Percentiles rank a stretch among this genome's conserved stretches.
Conservation (phyloP, 92 coral and sea anemone genomes). For the Actinostola sp. region DNA sequence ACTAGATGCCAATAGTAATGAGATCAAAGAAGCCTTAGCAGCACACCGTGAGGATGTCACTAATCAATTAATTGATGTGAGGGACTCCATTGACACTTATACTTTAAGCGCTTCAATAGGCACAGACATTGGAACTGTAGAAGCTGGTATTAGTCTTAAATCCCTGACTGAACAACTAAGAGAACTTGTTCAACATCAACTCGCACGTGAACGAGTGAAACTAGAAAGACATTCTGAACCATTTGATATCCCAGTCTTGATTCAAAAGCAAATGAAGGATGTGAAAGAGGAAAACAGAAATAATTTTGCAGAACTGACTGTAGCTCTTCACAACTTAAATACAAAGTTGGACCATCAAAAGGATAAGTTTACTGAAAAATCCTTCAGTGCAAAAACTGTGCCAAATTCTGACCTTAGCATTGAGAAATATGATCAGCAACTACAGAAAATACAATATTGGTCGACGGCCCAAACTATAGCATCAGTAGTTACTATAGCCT, state of each 20-base stretch:
- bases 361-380: neutral
- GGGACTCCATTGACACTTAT: constrained; percentile 55
- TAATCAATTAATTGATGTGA: constrained; percentile 59
- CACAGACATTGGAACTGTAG: constrained; percentile 33
- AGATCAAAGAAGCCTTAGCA: constrained; percentile 42
- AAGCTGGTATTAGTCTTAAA: constrained; percentile 42
- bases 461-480: constrained; percentile 9
- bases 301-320: constrained; percentile 9
- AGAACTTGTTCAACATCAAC: constrained; percentile 41
- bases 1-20: constrained; percentile 32
- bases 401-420: neutral
- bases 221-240: constrained; percentile 7
- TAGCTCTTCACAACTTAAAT: constrained; percentile 10
- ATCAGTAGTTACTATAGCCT: constrained; percentile 16
- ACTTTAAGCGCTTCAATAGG: constrained; percentile 59
- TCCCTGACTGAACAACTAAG: constrained; percentile 37
- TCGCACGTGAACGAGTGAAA: constrained; percentile 28
- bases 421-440: neutral
- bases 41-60: constrained; percentile 55
- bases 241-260: neutral
- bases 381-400: neutral
- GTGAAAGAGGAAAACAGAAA: constrained; percentile 25
- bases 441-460: constrained; percentile 11
- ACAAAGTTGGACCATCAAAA: constrained; percentile 3
- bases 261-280: constrained; percentile 15